Evolutionary conservation across 2,113 vertebrate genomes (phyloP).

Genomic region (Centrocercus urophasianus): DNA sequence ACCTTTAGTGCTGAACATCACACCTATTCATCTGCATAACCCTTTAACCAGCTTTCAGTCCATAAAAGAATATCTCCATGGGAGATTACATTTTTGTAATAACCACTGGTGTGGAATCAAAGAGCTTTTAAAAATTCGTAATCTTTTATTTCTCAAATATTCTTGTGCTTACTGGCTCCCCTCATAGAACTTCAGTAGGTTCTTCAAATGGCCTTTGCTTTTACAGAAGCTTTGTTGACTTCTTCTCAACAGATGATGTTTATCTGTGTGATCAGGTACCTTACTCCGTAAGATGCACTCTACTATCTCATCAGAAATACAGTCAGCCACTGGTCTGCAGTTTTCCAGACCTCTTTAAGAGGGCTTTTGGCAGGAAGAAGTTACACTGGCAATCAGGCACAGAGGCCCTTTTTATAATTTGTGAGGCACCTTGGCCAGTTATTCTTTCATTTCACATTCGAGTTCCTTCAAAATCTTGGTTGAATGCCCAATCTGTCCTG

Average conservation of each 20-base stretch:
- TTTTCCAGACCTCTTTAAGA: not conserved
- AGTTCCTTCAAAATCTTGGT: constrained; percentile 20
- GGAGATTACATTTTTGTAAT: not conserved
- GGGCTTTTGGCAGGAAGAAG: not conserved
- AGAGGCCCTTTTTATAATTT: not conserved
- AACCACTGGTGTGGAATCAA: not conserved
- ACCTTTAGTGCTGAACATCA: not conserved
- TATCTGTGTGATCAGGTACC: not conserved
- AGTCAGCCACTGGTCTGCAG: not conserved
- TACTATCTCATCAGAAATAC: not conserved
- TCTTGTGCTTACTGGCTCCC: not conserved
- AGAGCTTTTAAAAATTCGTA: not conserved
- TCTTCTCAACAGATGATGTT: not conserved
- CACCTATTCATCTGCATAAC: not conserved
- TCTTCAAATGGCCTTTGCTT: not conserved
- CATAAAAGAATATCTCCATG: not conserved
- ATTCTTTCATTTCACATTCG: not conserved
- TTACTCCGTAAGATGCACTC: not conserved
- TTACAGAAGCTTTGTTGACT: not conserved
- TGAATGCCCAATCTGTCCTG: not conserved
- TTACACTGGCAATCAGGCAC: not conserved
- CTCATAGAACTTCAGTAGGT: not conserved
- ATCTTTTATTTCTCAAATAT: not conserved
- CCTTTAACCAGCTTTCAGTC: not conserved
- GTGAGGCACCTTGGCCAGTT: not conserved